phyloP scores from a whole-genome alignment of 2,888 invertebrate species.

The Chydorus sphaericus region DNA sequence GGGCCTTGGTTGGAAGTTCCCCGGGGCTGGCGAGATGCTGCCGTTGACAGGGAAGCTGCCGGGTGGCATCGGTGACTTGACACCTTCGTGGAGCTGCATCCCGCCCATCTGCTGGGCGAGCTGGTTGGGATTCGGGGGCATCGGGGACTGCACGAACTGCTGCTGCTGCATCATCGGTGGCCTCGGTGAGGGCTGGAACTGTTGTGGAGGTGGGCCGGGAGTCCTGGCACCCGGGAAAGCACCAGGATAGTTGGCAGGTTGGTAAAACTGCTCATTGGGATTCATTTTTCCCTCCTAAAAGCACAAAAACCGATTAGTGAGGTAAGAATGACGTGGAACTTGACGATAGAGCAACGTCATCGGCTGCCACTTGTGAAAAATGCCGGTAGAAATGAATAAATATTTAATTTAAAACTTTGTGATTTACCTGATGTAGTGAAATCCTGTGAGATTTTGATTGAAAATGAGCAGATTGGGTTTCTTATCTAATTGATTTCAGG shows the following conservation, averaged over 20 bases:
- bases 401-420: too few species aligned
- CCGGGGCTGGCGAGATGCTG: constrained; percentile 17
- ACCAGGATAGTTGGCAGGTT: constrained; percentile 1
- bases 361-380: too few species aligned
- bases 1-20: constrained; percentile 12
- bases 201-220: constrained; percentile 14
- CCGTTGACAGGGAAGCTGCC: constrained; percentile 6
- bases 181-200: constrained; percentile 15
- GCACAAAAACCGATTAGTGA: too few species aligned
- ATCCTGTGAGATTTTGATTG: too few species aligned
- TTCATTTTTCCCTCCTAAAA: neutral
- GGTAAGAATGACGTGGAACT: too few species aligned
- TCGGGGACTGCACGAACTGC: constrained; percentile 18
- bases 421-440: too few species aligned
- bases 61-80: neutral
- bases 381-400: too few species aligned
- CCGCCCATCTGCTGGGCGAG: constrained; percentile 31
- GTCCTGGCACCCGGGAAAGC: constrained; percentile 16
- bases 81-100: constrained; percentile 24
- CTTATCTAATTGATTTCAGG: too few species aligned
- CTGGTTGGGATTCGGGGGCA: constrained; percentile 20
- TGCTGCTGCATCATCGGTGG: constrained; percentile 15
- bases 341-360: too few species aligned
- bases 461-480: too few species aligned
- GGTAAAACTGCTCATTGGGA: constrained; percentile 2